These are phyloP conservation scores for Melinaea marsaeus DNA, from an alignment of 2,888 invertebrate species.

Conservation along the genomic window DNA sequence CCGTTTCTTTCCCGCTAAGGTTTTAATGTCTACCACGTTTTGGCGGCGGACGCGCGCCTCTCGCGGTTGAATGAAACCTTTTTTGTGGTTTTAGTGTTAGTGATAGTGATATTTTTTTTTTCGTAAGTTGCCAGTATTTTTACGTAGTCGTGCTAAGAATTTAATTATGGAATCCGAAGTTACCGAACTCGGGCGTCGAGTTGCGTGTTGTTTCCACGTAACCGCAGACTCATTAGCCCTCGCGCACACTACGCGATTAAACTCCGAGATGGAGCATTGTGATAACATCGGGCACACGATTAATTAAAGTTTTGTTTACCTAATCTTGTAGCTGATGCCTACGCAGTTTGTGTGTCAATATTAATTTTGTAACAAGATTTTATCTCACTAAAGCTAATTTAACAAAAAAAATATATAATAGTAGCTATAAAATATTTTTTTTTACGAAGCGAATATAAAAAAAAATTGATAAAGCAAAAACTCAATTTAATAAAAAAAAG, in stretches of 20 bases:
- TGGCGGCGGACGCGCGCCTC: slow-evolving; percentile 75
- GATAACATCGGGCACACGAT: slow-evolving; percentile 57
- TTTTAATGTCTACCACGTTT: slow-evolving; percentile 78
- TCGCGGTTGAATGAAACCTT: slow-evolving; percentile 65
- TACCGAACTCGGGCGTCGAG: slow-evolving; percentile 52
- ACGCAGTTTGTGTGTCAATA: neutral
- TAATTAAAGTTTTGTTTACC: slow-evolving; percentile 53
- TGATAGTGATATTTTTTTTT: slow-evolving; percentile 38
- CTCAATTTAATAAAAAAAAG: no score
- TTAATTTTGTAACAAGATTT: neutral
- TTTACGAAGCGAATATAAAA: no score
- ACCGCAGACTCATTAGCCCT: slow-evolving; percentile 74
- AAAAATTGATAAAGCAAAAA: no score
- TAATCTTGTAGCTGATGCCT: slow-evolving; percentile 20
- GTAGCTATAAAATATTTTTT: no score
- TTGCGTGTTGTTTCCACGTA: slow-evolving; percentile 65
- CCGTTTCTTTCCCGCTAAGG: slow-evolving; percentile 78
- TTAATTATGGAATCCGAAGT: slow-evolving; percentile 62
- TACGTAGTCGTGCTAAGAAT: slow-evolving; percentile 33
- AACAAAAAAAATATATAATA: neutral
- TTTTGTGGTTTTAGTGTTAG: slow-evolving; percentile 51
- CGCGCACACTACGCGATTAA: slow-evolving; percentile 69
- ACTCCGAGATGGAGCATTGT: slow-evolving; percentile 63
- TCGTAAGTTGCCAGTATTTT: slow-evolving; percentile 12
- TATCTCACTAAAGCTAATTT: neutral